Percentiles rank a stretch among this genome's conserved stretches.
Evolutionary conservation across 2,888 invertebrate species (phyloP).

Genomic region (Yponomeuta malinellus): DNA sequence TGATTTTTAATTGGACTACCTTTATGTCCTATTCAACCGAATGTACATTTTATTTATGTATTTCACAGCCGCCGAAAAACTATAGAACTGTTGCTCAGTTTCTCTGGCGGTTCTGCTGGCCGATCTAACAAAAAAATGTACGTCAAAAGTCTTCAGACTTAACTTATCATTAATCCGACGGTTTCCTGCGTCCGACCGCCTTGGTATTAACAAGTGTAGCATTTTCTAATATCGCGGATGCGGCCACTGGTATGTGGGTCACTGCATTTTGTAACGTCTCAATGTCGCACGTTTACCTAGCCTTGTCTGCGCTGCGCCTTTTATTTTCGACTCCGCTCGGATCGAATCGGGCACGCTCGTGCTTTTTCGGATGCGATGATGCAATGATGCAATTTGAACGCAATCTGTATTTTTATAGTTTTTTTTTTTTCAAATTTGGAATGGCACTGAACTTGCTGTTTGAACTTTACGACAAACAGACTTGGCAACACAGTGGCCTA

Average conservation of each 20-base stretch:
- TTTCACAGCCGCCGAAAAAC: too few species aligned
- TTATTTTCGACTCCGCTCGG: conserved; percentile 6
- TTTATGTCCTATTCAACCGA: too few species aligned
- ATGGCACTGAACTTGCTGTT: background rate
- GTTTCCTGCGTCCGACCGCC: conserved; percentile 19
- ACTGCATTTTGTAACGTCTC: conserved; percentile 45
- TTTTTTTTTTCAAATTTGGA: background rate
- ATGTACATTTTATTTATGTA: too few species aligned
- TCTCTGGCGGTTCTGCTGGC: too few species aligned
- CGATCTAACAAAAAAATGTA: too few species aligned
- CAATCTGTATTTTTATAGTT: background rate
- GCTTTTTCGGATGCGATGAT: background rate
- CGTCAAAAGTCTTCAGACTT: too few species aligned
- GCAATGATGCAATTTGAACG: background rate
- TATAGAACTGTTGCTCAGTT: too few species aligned
- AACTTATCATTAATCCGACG: background rate
- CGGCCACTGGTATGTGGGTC: conserved; percentile 44
- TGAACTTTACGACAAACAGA: background rate
- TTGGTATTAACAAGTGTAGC: conserved; percentile 43
- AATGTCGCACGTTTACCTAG: conserved; percentile 39
- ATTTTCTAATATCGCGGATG: conserved; percentile 41
- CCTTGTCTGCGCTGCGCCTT: conserved; percentile 29
- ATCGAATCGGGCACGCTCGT: background rate
- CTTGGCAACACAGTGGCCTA: background rate
- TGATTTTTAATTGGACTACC: background rate